Evolutionary conservation across 2,113 vertebrate genomes (phyloP).

Genomic region (Sinocyclocheilus rhinocerous): DNA sequence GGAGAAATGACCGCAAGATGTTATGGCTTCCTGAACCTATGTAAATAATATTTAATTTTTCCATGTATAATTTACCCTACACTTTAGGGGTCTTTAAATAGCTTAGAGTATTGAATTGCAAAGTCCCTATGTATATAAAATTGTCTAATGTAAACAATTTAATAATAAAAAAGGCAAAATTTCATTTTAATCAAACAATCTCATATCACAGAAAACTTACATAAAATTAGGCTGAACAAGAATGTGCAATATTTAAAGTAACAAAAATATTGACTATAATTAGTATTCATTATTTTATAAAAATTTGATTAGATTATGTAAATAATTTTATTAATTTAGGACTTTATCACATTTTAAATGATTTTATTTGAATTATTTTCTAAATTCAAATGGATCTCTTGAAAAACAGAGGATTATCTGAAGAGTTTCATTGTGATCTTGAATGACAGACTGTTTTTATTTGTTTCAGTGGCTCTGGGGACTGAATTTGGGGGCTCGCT

Average conservation of each 20-base stretch:
- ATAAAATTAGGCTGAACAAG: neutral
- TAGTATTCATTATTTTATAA: neutral
- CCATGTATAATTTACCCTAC: neutral
- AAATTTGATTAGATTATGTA: neutral
- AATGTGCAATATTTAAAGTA: too few species aligned
- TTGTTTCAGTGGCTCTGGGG: conserved; percentile 53
- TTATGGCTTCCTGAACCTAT: neutral
- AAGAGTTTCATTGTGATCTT: conserved; percentile 62
- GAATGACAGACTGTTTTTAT: conserved; percentile 4
- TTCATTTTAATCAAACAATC: neutral
- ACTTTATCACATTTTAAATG: conserved; percentile 53
- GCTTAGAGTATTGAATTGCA: neutral
- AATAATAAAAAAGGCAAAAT: neutral
- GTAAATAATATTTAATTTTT: neutral
- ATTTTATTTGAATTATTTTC: conserved; percentile 65
- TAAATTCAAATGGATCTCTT: conserved; percentile 74
- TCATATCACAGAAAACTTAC: neutral
- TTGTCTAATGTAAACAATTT: neutral
- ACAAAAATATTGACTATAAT: neutral
- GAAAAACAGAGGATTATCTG: conserved; percentile 44
- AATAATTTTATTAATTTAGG: conserved; percentile 62
- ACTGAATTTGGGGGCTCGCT: conserved; percentile 45
- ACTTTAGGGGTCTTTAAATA: neutral
- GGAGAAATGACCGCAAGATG: neutral
- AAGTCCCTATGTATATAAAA: too few species aligned